Evolutionary conservation across 2,888 invertebrate genomes (phyloP), one percentile per base, ranked within the genome.

Genomic region (Doris montereyensis): DNA sequence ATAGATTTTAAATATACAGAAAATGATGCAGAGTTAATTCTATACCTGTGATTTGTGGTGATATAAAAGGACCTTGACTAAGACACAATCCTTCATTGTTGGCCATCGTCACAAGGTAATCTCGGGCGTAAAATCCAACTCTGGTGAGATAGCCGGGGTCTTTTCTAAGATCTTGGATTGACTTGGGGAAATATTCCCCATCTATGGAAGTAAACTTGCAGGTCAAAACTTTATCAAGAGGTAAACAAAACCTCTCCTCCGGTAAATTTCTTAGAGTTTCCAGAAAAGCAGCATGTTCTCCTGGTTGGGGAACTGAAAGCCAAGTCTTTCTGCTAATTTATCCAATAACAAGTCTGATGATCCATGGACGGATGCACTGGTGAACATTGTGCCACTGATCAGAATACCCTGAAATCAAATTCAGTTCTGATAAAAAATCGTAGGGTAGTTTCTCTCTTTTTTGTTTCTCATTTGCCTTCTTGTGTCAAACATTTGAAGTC

Each of bases 311-410:
- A 26, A 5, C 24, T 62, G 58, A 35, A 70, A 77, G 2, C 77
- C 77, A 58, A 77, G 60, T 13, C 71, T 26, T 34, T 70, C 71
- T 24, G 60, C 67, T 0, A 77, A 41, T 2, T 71, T 57, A 21
- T 77, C 77, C 8, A 77, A 30, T n/a, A 77, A 71, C 1, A 71
- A 28, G 30, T 77, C 77, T 30, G 77, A 77, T 1, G 77, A 77
- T n/a, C 71, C 71, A 17, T 28, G 60, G 28, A 71, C 35, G 41
- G 77, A 77, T n/a, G 71, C 60, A 28, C 35, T n/a, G 62, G 71
- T 71, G 67, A 77, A 77, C 71, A 77, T 71, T n/a, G 77, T 71
- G 10, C 77, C 77, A 77, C 77, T 77, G 71, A 77, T 77, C 10
- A 77, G n/a, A 24, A 71, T 5, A 35, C 71, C 77, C 77, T 77